phyloP scores from a whole-genome alignment of 2,113 vertebrate genomes.

The Ammodytes dubius region DNA sequence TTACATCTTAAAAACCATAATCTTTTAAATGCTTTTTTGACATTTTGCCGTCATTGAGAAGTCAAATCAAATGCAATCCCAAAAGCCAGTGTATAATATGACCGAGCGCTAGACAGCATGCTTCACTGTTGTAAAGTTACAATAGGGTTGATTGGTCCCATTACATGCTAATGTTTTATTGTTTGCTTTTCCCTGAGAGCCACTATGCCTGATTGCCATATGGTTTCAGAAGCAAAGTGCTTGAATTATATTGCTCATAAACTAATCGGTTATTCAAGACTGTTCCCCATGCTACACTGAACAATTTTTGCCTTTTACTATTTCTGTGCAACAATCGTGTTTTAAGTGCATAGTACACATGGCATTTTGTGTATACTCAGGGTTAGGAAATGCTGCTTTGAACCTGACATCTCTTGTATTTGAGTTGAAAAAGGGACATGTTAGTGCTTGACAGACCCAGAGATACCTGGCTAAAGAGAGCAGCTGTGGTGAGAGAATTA shows the following conservation, averaged over 20 bases:
- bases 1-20: too few species aligned
- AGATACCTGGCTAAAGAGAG: neutral
- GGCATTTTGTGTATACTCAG: neutral
- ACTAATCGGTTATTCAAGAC: slow-evolving; percentile 2
- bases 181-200: too few species aligned
- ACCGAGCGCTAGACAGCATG: neutral
- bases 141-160: neutral
- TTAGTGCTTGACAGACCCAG: neutral
- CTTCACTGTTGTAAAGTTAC: neutral
- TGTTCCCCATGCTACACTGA: neutral
- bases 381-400: neutral
- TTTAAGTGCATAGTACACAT: neutral
- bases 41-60: too few species aligned
- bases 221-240: slow-evolving; percentile 6
- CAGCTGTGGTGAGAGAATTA: neutral
- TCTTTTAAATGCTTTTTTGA: too few species aligned
- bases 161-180: neutral
- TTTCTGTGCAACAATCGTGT: neutral
- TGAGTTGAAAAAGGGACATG: neutral
- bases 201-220: neutral
- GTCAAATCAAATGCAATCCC: too few species aligned
- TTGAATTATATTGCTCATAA: slow-evolving; percentile 3
- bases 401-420: neutral
- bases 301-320: neutral
- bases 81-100: neutral